Evolutionary conservation across 2,797 vertebrate genomes (phyloP).

Genomic region (Alosa sapidissima): DNA sequence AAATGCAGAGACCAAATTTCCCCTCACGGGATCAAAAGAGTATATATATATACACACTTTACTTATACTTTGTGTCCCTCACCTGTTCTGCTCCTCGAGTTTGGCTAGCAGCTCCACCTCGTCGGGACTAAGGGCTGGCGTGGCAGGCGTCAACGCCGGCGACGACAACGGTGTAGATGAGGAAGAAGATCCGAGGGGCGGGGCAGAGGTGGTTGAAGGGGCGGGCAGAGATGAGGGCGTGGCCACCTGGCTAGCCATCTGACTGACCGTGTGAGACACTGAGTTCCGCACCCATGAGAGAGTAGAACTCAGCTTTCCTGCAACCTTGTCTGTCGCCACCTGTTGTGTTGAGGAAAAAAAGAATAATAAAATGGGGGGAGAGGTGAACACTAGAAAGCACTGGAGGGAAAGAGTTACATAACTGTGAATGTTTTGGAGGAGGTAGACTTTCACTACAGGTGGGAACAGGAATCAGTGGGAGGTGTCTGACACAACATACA

Average conservation of each 20-base stretch:
- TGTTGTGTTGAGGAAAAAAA: conserved; percentile 57
- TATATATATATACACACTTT: no score
- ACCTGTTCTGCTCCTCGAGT: conserved; percentile 98
- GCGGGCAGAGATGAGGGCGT: conserved; percentile 84
- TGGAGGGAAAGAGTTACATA: neutral
- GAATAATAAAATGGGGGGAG: neutral
- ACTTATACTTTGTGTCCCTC: conserved; percentile 46
- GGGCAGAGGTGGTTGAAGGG: conserved; percentile 80
- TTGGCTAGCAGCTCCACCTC: conserved; percentile 93
- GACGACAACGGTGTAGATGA: conserved; percentile 89
- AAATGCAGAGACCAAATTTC: no score
- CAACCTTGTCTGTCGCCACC: conserved; percentile 99
- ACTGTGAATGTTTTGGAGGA: neutral
- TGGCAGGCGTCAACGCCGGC: conserved; percentile 80
- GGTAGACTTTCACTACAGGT: neutral
- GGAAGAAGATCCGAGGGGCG: conserved; percentile 64
- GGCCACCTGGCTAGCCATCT: conserved; percentile 99
- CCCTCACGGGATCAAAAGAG: no score
- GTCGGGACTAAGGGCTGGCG: conserved; percentile 91
- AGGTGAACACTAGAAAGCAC: neutral
- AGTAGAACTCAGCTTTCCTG: conserved; percentile 98
- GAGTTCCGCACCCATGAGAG: conserved; percentile 99
- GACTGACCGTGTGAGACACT: conserved; percentile 95
- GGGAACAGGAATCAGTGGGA: neutral
- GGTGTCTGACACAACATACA: neutral